Evolutionary conservation across 2,797 vertebrate genomes (phyloP).

Genomic region (Denticeps clupeoides): DNA sequence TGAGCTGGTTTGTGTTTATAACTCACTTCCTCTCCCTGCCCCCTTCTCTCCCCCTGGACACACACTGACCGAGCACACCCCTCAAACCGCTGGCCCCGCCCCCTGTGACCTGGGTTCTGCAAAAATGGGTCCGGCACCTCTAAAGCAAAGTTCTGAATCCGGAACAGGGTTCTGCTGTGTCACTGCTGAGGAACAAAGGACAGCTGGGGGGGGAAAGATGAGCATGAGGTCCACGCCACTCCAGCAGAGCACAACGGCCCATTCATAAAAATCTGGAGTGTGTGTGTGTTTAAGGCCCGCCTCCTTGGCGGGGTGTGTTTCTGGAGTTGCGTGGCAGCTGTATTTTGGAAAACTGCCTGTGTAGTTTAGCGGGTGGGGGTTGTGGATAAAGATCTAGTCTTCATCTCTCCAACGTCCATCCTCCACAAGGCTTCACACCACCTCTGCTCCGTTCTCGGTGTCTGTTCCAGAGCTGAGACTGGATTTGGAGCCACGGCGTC

Average conservation of each 20-base stretch:
- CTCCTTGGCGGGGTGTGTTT: constrained; percentile 58
- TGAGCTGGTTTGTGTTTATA: constrained; percentile 29
- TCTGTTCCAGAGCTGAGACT: constrained; percentile 28
- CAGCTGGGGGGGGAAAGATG: no score
- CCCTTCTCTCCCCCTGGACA: neutral
- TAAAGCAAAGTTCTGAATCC: no score
- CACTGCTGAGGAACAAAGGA: no score
- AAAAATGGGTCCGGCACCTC: no score
- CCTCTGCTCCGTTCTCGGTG: neutral
- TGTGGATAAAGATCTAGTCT: no score
- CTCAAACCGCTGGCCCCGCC: neutral
- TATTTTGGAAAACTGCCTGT: constrained; percentile 59
- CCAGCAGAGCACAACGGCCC: no score
- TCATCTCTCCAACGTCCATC: neutral
- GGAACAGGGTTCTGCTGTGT: no score
- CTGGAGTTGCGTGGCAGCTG: constrained; percentile 64
- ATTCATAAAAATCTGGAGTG: constrained; percentile 24
- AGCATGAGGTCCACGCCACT: no score
- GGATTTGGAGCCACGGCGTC: constrained; percentile 54
- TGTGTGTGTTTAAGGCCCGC: constrained; percentile 46
- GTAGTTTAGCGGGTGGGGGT: no score
- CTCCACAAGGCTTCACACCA: neutral
- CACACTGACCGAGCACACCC: neutral
- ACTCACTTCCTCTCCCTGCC: constrained; percentile 5
- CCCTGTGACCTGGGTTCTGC: neutral